These are phyloP conservation scores for Rhinolophus sinicus DNA, from an alignment of 2,113 vertebrate genomes.

Conservation along the genomic window DNA sequence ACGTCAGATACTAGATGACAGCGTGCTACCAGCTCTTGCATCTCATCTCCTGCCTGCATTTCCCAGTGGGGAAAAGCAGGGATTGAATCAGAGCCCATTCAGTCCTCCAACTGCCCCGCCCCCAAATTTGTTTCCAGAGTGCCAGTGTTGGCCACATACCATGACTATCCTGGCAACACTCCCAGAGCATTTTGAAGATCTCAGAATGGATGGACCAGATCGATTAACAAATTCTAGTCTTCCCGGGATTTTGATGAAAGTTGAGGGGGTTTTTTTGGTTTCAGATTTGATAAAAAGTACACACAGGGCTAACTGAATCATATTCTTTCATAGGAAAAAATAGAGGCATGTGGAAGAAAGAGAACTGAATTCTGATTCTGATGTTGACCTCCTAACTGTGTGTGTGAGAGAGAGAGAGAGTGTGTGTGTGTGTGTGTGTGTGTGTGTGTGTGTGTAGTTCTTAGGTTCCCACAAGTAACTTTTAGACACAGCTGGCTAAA, in stretches of 20 bases:
- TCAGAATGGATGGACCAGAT: not conserved
- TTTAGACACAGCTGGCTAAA: not conserved
- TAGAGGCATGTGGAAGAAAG: not conserved
- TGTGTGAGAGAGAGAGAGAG: not conserved
- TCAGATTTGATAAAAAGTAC: not conserved
- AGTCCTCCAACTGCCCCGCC: too few species aligned
- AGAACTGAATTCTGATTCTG: not conserved
- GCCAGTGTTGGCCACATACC: not conserved
- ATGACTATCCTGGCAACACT: not conserved
- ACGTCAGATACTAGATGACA: not conserved
- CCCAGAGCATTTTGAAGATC: not conserved
- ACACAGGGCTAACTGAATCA: not conserved
- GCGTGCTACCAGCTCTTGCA: not conserved
- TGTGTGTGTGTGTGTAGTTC: not conserved
- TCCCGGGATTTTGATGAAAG: not conserved
- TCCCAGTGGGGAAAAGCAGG: not conserved
- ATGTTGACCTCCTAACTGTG: not conserved
- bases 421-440: not conserved
- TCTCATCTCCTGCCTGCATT: not conserved
- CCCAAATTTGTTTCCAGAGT: not conserved
- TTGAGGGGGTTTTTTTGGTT: not conserved
- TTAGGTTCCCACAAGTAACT: not conserved
- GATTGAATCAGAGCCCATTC: not conserved
- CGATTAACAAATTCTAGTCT: not conserved
- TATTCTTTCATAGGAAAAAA: not conserved